Percentiles rank a stretch among this genome's conserved stretches.
Conservation (phyloP, 2,888 invertebrate genomes). For the Entomobrya multifasciata region DNA sequence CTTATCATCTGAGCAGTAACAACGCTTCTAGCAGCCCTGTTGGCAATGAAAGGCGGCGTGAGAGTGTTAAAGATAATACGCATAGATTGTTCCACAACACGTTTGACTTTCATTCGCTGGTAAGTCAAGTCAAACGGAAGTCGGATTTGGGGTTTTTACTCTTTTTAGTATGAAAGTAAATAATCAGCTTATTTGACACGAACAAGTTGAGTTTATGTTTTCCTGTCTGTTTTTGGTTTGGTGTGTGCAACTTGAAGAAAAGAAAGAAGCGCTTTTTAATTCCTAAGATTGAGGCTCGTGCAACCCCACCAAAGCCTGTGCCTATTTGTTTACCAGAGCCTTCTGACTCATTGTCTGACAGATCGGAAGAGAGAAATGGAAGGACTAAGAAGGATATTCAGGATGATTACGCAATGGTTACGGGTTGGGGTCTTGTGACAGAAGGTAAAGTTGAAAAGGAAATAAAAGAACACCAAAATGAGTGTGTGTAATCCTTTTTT, state of each 20-base stretch:
- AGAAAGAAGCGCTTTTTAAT: constrained; percentile 45
- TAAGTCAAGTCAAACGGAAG: constrained; percentile 26
- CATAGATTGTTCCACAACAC: constrained; percentile 29
- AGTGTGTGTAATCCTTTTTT: too few species aligned
- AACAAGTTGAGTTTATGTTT: too few species aligned
- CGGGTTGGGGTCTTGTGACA: constrained; percentile 77
- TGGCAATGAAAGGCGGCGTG: not conserved
- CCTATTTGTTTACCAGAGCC: constrained; percentile 76
- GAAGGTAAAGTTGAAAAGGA: constrained; percentile 66
- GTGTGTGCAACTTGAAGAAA: not conserved
- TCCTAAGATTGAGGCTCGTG: constrained; percentile 63
- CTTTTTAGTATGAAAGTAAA: too few species aligned
- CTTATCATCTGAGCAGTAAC: constrained; percentile 12
- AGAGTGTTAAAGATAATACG: not conserved
- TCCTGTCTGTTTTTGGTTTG: not conserved
- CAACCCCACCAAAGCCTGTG: constrained; percentile 56
- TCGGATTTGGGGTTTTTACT: too few species aligned
- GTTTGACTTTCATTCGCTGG: constrained; percentile 60
- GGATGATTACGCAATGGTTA: constrained; percentile 72
- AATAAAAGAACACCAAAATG: too few species aligned
- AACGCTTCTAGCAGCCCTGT: not conserved
- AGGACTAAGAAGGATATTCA: constrained; percentile 23
- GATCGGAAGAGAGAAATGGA: constrained; percentile 21
- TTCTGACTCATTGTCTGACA: too few species aligned
- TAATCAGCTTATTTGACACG: too few species aligned